These are phyloP conservation scores for Hecatera dysodea DNA, from an alignment of 2,888 invertebrate genomes.

Conservation along the genomic window DNA sequence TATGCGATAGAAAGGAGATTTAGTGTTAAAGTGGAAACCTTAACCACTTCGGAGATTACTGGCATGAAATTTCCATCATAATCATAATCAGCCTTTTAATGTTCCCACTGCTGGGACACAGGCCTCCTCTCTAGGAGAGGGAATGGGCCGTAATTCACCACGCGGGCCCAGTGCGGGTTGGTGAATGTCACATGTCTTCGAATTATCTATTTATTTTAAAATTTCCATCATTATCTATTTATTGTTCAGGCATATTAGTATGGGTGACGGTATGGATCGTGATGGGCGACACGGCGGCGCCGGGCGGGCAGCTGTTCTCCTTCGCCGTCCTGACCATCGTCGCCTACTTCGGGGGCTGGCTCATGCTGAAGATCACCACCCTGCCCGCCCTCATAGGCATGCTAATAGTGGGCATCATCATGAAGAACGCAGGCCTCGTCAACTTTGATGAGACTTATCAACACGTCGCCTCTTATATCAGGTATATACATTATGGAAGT, in stretches of 20 bases:
- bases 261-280: conserved; percentile 95
- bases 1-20: no score
- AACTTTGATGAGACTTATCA: conserved; percentile 93
- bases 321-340: conserved; percentile 94
- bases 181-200: no score
- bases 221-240: conserved; percentile 6
- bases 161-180: no score
- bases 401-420: conserved; percentile 95
- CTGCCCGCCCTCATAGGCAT: conserved; percentile 96
- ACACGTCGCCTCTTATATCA: conserved; percentile 93
- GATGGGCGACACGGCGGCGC: conserved; percentile 94
- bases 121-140: no score
- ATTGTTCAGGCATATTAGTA: conserved; percentile 90
- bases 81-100: no score
- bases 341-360: conserved; percentile 96
- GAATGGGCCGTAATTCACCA: no score
- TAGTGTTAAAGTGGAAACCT: background rate
- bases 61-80: background rate
- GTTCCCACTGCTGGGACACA: no score
- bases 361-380: conserved; percentile 94
- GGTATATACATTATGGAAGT: conserved; percentile 84
- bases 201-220: no score
- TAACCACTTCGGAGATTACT: background rate
- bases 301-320: conserved; percentile 95
- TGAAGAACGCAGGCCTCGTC: conserved; percentile 94